Evolutionary conservation across 2,113 vertebrate genomes (phyloP).

Genomic region (Onychorhynchus coronatus): DNA sequence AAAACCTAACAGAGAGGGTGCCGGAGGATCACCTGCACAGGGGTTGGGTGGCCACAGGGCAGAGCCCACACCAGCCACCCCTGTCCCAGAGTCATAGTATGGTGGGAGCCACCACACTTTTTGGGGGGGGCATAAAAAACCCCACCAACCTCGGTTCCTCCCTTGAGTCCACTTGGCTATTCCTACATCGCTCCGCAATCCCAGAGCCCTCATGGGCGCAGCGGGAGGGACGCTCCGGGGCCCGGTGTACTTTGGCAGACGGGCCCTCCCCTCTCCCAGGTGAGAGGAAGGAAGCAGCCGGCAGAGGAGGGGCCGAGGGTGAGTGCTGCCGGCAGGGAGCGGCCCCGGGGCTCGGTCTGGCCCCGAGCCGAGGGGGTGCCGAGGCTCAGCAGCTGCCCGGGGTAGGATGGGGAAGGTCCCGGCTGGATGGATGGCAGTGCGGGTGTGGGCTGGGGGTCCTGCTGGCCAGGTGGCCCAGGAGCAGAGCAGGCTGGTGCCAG

Average conservation of each 20-base stretch:
- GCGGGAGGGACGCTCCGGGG: rapidly evolving
- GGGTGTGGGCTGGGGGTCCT: neutral
- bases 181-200: neutral
- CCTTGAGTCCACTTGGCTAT: neutral
- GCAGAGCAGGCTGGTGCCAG: neutral
- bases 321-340: neutral
- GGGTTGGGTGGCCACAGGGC: rapidly evolving
- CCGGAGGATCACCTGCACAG: neutral
- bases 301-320: neutral
- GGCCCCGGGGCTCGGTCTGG: neutral
- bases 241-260: rapidly evolving
- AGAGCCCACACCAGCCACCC: neutral
- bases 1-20: neutral
- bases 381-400: neutral
- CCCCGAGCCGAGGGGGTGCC: neutral
- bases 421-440: rapidly evolving
- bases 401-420: neutral
- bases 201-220: neutral
- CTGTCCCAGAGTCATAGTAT: neutral
- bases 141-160: neutral
- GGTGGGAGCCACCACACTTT: neutral
- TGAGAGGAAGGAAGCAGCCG: slow-evolving; percentile 27
- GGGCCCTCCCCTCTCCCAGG: neutral
- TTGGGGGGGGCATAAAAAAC: neutral
- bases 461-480: neutral